Base-by-base conservation (phyloP, 2,797 vertebrate genomes). In the Gallinago nigripennis region DNA sequence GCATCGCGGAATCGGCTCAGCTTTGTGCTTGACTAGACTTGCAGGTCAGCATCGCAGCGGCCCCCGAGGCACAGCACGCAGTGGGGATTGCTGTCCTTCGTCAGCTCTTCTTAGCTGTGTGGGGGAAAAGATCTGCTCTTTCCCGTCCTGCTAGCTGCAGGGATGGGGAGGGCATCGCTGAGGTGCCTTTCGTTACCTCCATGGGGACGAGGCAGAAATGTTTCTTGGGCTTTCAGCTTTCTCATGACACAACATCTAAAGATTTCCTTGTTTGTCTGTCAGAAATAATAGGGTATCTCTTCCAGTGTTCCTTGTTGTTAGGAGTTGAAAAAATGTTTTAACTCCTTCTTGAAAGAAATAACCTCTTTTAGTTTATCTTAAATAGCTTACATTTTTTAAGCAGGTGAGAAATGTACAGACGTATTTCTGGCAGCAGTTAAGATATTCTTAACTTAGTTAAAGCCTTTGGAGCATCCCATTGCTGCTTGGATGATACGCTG, bases 101-200 rank as follows among this genome's bases (percentile, higher is more conserved):
- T 28, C 0, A 0, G 8, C 54, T 53, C 8, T 9, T 56, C 68
- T 39, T 21, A 35, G 37, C 46, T 60, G 31, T 1, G 0, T 2
- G 6, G 8, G 27, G 33, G 11, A 9, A 14, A 58, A 60, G 53
- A n/a, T 43, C 57, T 79, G 39, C 21, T 60, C 1, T 5, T 72
- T 41, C n/a, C 60, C 6, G 1, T 27, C 14, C 41, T 35, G 28
- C 50, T 33, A 7, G 19, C 76, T 82, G 46, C 35, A 31, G 56
- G 2, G 3, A 7, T 5, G 21, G 31, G 61, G 27, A 64, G 25
- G 8, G 19, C 56, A 3, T 72, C 2, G 1, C 50, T 45, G 45
- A 15, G 15, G 17, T 0, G 0, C 45, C 23, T 65, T 46, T 70
- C 3, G 1, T 45, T 73, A 9, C 17, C 23, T 51, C 66, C 23